Evolutionary conservation across 1,140 invertebrate species (phyloP).

Genomic region (Babylonia areolata): DNA sequence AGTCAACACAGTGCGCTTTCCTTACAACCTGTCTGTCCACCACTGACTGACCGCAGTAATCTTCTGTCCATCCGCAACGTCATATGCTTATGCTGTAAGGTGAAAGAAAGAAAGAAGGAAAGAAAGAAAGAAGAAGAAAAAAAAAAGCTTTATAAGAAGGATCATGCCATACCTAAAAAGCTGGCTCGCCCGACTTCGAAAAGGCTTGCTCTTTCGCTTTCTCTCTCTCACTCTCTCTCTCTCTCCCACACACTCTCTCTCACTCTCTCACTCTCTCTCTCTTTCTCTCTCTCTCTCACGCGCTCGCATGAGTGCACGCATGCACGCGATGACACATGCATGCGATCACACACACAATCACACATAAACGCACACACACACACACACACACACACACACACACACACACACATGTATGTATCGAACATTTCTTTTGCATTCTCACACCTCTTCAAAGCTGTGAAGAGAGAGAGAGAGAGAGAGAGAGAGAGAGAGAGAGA

Average conservation of each 20-base stretch:
- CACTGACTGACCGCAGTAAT: no score
- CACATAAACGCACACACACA: not conserved
- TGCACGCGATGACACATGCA: not conserved
- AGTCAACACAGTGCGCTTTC: no score
- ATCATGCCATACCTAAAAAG: not conserved
- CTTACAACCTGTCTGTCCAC: no score
- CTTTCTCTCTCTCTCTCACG: not conserved
- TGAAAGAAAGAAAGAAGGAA: not conserved
- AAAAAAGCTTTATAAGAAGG: not conserved
- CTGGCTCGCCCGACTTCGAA: no score
- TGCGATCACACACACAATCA: not conserved
- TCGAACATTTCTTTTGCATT: not conserved
- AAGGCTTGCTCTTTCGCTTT: not conserved
- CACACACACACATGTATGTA: not conserved
- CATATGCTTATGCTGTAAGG: not conserved
- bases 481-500: no score
- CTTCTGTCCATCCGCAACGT: not conserved
- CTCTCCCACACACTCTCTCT: not conserved
- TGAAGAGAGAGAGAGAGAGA: no score
- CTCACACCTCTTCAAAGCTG: no score
- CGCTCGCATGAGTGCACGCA: not conserved
- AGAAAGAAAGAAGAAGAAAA: not conserved
- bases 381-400: not conserved
- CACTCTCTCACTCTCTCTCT: not conserved
- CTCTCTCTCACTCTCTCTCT: slow-evolving; percentile 9